Percentiles rank a stretch among this genome's conserved stretches.
Evolutionary conservation across 2,797 vertebrate species (phyloP).

Genomic region (Trachops cirrhosus): DNA sequence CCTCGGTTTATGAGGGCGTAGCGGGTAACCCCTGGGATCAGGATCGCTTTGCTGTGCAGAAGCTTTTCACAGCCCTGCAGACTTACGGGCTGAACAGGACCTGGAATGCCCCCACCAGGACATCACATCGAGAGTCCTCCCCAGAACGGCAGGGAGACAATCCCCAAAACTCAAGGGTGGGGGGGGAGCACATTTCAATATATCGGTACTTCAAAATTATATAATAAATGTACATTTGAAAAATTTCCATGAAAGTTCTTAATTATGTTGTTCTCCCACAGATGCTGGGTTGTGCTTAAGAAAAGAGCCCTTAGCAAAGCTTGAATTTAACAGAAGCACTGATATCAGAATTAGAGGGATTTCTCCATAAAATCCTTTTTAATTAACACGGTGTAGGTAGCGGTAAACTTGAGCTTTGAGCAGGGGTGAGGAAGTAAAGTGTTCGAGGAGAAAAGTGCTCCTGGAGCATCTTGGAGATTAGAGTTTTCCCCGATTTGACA

Average conservation of each 20-base stretch:
- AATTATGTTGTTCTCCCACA: slow-evolving; percentile 9
- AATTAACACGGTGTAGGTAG: slow-evolving; percentile 30
- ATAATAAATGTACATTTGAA: background rate
- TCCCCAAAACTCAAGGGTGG: background rate
- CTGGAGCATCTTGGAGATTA: background rate
- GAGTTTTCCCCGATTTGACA: background rate
- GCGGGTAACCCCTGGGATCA: background rate
- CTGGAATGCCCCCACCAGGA: background rate
- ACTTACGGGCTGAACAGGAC: background rate
- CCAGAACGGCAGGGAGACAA: background rate
- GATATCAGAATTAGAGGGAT: slow-evolving; percentile 38
- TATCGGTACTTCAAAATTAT: background rate
- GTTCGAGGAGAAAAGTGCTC: background rate
- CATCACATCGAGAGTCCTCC: background rate
- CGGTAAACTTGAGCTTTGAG: background rate
- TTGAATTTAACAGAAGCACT: slow-evolving; percentile 22
- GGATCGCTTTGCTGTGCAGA: background rate
- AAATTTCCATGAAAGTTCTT: slow-evolving; percentile 48
- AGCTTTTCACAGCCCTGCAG: background rate
- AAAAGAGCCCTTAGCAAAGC: slow-evolving; percentile 54
- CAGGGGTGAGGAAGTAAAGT: background rate
- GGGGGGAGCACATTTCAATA: background rate
- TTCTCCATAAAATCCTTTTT: slow-evolving; percentile 43
- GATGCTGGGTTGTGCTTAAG: slow-evolving; percentile 34
- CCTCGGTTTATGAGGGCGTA: background rate